Percentiles rank a stretch among this genome's conserved stretches.
These are phyloP conservation scores for Panthera uncia DNA, from an alignment of 2,113 vertebrate genomes.

Conservation along the genomic window DNA sequence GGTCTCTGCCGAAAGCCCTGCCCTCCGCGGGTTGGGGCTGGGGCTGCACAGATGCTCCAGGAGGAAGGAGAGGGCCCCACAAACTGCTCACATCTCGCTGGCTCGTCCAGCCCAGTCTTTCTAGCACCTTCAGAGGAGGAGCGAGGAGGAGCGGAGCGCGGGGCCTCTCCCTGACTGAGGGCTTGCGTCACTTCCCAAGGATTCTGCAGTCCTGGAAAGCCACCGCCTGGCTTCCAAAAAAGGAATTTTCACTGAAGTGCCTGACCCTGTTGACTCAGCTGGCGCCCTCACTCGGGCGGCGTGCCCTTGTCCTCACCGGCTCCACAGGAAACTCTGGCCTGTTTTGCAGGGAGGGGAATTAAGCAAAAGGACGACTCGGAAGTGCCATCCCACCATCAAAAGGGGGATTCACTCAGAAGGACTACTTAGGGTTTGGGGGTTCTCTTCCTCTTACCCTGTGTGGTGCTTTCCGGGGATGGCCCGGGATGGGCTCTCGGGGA, in stretches of 20 bases:
- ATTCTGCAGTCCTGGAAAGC: constrained; percentile 37
- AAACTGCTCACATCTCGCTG: not conserved
- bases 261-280: constrained; percentile 77
- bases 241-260: constrained; percentile 81
- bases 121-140: not conserved
- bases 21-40: not conserved
- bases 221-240: constrained; percentile 83
- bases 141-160: not conserved
- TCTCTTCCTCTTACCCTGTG: not conserved
- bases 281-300: constrained; percentile 28
- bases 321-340: not conserved
- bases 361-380: not conserved
- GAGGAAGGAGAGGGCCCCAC: not conserved
- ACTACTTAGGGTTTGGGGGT: no score
- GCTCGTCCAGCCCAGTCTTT: not conserved
- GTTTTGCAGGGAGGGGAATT: no score
- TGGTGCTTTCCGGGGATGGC: not conserved
- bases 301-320: not conserved
- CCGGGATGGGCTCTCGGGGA: not conserved
- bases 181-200: constrained; percentile 78
- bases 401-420: not conserved
- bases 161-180: constrained; percentile 17
- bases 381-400: not conserved
- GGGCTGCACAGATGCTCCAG: not conserved
- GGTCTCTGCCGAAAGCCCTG: not conserved